Conservation (phyloP, 2,888 invertebrate genomes). For the Ametastegia equiseti region DNA sequence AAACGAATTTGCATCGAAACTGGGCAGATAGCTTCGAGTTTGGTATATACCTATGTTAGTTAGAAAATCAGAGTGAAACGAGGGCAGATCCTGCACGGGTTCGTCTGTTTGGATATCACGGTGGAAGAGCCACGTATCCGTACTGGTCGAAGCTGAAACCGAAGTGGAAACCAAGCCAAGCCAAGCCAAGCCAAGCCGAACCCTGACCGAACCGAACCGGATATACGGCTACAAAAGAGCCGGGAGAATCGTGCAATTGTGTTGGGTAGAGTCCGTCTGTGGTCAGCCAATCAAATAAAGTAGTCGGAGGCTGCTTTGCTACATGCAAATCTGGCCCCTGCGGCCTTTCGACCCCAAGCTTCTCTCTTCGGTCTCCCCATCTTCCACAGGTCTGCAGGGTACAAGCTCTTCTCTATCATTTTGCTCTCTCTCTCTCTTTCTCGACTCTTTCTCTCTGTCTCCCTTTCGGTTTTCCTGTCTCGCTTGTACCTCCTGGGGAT, state of each 20-base stretch:
- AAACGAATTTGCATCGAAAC: slow-evolving; percentile 14
- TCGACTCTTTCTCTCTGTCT: slow-evolving; percentile 49
- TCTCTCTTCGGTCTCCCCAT: slow-evolving; percentile 27
- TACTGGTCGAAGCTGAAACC: neutral
- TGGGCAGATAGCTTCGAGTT: neutral
- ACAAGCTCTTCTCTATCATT: slow-evolving; percentile 17
- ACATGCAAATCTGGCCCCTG: slow-evolving; percentile 69
- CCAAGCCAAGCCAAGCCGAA: no score
- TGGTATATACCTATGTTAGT: slow-evolving; percentile 14
- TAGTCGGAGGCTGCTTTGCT: slow-evolving; percentile 69
- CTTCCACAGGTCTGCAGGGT: slow-evolving; percentile 17
- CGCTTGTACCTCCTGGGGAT: slow-evolving; percentile 22
- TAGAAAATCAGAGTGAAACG: slow-evolving; percentile 26
- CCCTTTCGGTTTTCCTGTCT: neutral
- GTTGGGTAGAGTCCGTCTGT: slow-evolving; percentile 47
- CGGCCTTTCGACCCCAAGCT: slow-evolving; percentile 54
- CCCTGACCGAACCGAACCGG: no score
- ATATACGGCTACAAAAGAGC: slow-evolving; percentile 43
- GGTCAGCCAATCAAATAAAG: slow-evolving; percentile 72
- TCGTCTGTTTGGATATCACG: slow-evolving; percentile 20
- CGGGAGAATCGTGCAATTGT: slow-evolving; percentile 12
- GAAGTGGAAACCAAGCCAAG: no score
- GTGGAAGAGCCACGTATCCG: neutral
- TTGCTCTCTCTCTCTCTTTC: neutral
- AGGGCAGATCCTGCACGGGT: neutral